Percentiles rank a stretch among this genome's conserved stretches.
These are phyloP conservation scores for Ptyas mucosa DNA, from an alignment of 2,113 vertebrate species.

Conservation along the genomic window DNA sequence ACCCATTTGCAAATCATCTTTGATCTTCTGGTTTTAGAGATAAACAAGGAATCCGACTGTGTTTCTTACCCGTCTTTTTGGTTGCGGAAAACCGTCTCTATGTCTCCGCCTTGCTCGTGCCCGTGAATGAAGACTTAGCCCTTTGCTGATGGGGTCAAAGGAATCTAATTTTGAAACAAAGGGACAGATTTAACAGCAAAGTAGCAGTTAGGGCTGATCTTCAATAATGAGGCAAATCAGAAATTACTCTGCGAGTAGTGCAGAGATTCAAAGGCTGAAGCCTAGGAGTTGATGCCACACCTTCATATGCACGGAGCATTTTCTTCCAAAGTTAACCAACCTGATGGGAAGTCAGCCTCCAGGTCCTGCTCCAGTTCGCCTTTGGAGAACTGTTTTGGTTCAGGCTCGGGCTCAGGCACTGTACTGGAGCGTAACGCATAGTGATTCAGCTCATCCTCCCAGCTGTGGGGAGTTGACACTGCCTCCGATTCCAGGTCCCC, in stretches of 20 bases:
- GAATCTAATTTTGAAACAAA: conserved; percentile 71
- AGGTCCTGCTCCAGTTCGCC: conserved; percentile 80
- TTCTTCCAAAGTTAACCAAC: conserved; percentile 62
- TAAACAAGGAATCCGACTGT: background rate
- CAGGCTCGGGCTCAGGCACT: conserved; percentile 66
- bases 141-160: conserved; percentile 80
- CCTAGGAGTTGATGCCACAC: background rate
- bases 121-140: conserved; percentile 68
- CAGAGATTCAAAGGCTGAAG: background rate
- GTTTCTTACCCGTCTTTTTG: conserved; percentile 83
- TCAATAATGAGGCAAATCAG: background rate
- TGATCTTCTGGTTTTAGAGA: background rate
- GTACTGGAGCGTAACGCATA: conserved; percentile 68
- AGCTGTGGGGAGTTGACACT: conserved; percentile 85
- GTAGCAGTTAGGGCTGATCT: background rate
- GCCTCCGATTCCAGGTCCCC: conserved; percentile 89
- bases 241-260: background rate
- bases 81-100: conserved; percentile 77
- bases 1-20: background rate
- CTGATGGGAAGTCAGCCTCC: conserved; percentile 87
- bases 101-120: conserved; percentile 77
- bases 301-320: accelerated
- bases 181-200: background rate
- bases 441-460: conserved; percentile 86
- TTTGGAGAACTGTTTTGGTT: conserved; percentile 63